Evolutionary conservation across 1,140 invertebrate species (phyloP).

Genomic region (Ectropis grisescens): DNA sequence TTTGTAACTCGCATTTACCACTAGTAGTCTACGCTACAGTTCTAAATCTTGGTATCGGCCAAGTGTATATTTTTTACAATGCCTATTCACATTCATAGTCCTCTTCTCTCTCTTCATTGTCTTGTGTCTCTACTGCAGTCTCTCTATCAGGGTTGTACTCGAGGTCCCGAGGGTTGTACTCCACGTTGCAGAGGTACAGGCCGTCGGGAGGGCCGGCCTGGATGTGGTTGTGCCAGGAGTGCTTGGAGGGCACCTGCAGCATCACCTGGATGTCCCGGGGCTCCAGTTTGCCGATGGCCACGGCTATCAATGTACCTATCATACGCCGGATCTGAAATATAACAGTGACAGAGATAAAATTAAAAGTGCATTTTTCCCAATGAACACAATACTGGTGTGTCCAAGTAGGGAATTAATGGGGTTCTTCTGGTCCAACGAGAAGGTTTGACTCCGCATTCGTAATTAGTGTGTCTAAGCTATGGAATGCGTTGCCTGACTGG

Average conservation of each 20-base stretch:
- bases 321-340: slow-evolving; percentile 78
- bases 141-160: slow-evolving; percentile 24
- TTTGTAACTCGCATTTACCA: too few species aligned
- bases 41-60: too few species aligned
- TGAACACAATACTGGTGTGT: too few species aligned
- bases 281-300: slow-evolving; percentile 72
- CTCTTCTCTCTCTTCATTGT: slow-evolving; percentile 8
- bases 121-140: slow-evolving; percentile 1
- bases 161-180: slow-evolving; percentile 74
- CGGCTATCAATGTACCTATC: slow-evolving; percentile 73
- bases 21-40: too few species aligned
- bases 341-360: too few species aligned
- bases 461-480: too few species aligned
- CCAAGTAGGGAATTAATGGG: too few species aligned
- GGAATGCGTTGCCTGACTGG: too few species aligned
- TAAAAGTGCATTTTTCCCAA: too few species aligned
- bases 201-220: slow-evolving; percentile 72
- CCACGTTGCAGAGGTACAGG: slow-evolving; percentile 77
- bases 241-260: slow-evolving; percentile 79
- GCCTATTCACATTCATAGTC: slow-evolving; percentile 13
- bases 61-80: too few species aligned
- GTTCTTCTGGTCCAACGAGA: too few species aligned
- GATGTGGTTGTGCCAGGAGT: slow-evolving; percentile 73
- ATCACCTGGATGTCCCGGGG: slow-evolving; percentile 76
- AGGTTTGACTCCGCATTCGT: too few species aligned